Evolutionary conservation across 2,113 vertebrate species (phyloP).

Genomic region (Microcebus jonahi): DNA sequence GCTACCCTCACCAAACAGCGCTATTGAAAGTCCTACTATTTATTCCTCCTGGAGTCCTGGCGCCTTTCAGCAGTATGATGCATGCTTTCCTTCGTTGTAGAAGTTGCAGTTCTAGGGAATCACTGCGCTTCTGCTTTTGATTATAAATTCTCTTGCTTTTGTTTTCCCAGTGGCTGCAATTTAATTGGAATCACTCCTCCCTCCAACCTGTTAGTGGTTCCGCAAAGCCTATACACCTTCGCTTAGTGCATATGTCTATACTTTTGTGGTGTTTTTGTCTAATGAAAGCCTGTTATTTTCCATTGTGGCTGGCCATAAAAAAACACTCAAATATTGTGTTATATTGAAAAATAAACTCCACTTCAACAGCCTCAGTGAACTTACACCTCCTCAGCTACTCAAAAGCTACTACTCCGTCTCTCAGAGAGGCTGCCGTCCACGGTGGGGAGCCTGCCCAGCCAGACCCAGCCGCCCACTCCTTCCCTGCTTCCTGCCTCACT

Average conservation of each 20-base stretch:
- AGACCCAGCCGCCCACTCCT: too few species aligned
- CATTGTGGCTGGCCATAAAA: background rate
- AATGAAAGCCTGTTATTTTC: background rate
- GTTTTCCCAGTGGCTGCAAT: background rate
- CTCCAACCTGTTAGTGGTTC: background rate
- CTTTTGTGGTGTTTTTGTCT: background rate
- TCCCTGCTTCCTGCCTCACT: background rate
- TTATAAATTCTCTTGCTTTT: background rate
- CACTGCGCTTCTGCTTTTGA: background rate
- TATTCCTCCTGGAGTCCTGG: background rate
- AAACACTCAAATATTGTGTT: background rate
- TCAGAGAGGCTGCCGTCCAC: background rate
- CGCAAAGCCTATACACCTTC: background rate
- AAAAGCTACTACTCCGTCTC: background rate
- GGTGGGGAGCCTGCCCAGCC: too few species aligned
- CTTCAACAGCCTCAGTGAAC: background rate
- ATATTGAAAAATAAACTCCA: background rate
- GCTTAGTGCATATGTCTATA: background rate
- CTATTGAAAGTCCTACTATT: background rate
- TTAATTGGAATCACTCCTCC: background rate
- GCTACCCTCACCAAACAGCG: background rate
- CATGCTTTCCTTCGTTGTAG: background rate
- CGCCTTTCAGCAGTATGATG: background rate
- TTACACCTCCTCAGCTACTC: background rate
- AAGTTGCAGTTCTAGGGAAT: background rate